These are phyloP conservation scores for Drosophila littoralis DNA, from an alignment of 1,140 invertebrate species.

Conservation along the genomic window DNA sequence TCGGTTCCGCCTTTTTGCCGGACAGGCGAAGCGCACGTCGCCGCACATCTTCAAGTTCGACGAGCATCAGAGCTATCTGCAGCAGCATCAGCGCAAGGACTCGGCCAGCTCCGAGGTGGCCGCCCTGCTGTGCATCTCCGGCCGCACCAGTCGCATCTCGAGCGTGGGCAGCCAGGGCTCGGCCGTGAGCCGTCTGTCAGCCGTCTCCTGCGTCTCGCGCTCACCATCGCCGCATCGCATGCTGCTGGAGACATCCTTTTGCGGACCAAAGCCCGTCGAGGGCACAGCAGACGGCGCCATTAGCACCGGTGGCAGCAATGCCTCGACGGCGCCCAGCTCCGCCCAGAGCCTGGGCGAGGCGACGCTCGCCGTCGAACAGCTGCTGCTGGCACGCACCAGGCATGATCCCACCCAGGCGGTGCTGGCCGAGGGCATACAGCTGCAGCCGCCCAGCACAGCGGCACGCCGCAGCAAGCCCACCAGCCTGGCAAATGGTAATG, in stretches of 20 bases:
- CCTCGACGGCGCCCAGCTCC: conserved; percentile 63
- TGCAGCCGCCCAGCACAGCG: conserved; percentile 47
- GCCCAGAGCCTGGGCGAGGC: conserved; percentile 85
- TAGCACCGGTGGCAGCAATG: conserved; percentile 27
- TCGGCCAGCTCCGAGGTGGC: conserved; percentile 87
- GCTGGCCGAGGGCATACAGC: conserved; percentile 85
- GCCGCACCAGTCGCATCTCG: conserved; percentile 91
- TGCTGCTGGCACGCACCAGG: conserved; percentile 86
- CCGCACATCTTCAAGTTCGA: conserved; percentile 86
- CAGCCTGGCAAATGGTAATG: conserved; percentile 62
- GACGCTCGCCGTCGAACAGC: conserved; percentile 87
- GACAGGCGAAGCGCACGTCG: conserved; percentile 82
- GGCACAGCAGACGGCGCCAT: conserved; percentile 64
- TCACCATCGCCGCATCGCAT: conserved; percentile 95
- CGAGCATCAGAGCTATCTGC: conserved; percentile 85
- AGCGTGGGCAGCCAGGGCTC: conserved; percentile 90
- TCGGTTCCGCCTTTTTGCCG: too few relatives aligned
- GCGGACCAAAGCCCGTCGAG: conserved; percentile 91
- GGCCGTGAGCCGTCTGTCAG: conserved; percentile 88
- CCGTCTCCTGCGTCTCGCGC: conserved; percentile 88
- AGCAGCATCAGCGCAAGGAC: conserved; percentile 90
- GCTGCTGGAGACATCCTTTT: conserved; percentile 94
- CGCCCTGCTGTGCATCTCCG: conserved; percentile 91
- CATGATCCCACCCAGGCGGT: conserved; percentile 86
- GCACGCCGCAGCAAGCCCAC: conserved; percentile 41